Evolutionary conservation across 2,113 vertebrate species (phyloP), one percentile per base, ranked within the genome.

Genomic region (Channa maculata): DNA sequence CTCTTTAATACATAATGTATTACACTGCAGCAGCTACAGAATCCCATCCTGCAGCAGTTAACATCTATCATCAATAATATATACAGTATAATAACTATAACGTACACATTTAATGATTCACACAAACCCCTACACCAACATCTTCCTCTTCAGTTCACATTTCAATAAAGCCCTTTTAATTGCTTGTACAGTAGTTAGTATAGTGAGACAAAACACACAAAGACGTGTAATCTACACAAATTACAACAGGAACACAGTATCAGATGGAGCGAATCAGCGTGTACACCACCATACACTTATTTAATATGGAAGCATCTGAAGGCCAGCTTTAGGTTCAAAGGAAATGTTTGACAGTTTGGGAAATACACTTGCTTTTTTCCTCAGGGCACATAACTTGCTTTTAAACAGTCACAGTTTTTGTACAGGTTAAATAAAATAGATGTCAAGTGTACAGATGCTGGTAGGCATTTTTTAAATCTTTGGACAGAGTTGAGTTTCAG

Each of bases 111-210:
- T 66, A 79, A 83, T 37, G 41, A 84, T 68, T 67, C 63, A 71
- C 75, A 75, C 60, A 65, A 69, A 79, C 39, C 70, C 36, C 43
- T 73, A 80, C 52, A 60, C 51, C 39, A 77, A 44, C 58, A 54
- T 39, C 1, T 78, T 64, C 71, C 44, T 71, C 11, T 61, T 38
- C 51, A 1, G n/a, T 81, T 86, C 33, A 78, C 33, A 45, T 75
- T 61, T 77, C 38, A 72, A 77, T 46, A 84, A 88, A 88, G 84
- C 89, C 84, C 89, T 91, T 90, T 84, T 10, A 71, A 79, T 61
- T 74, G 24, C 64, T 55, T 14, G 4, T 50, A 60, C 44, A 48
- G 15, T 53, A 36, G 51, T 67, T 24, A 62, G 37, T 75, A 55
- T 34, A 77, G 52, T 41, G 33, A 81, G 63, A 82, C 7, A n/a